Percentiles rank a stretch among this genome's conserved stretches.
Conservation (phyloP, 2,113 vertebrate genomes). For the Microtus oregoni region DNA sequence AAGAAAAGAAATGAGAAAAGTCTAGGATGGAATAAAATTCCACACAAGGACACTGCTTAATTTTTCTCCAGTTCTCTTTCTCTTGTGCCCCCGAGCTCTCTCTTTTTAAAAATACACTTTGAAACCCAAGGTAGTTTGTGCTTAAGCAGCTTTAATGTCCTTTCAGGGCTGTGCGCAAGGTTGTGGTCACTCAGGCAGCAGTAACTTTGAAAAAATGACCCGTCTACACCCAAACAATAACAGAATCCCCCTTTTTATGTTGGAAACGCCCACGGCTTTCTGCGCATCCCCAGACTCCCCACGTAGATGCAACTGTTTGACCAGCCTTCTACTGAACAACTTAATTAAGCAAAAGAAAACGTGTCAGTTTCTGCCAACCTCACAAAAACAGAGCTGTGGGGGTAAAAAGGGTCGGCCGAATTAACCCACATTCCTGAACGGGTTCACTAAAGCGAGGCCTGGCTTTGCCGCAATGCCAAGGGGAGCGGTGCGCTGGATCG, state of each 20-base stretch:
- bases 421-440: conserved; percentile 87
- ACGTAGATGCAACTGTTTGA: conserved; percentile 92
- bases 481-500: conserved; percentile 52
- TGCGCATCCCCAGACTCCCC: conserved; percentile 89
- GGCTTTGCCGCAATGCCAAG: conserved; percentile 80
- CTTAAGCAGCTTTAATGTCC: conserved; percentile 87
- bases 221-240: conserved; percentile 94
- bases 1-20: background rate
- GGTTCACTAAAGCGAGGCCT: conserved; percentile 82
- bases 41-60: background rate
- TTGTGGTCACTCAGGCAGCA: conserved; percentile 91
- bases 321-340: conserved; percentile 91
- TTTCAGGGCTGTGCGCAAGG: conserved; percentile 86
- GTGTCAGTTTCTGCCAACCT: conserved; percentile 92
- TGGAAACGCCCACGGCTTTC: conserved; percentile 92
- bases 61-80: background rate
- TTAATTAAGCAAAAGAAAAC: conserved; percentile 94
- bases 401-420: conserved; percentile 86
- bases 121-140: conserved; percentile 85
- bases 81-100: background rate
- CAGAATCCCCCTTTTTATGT: conserved; percentile 93
- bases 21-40: conserved; percentile 70
- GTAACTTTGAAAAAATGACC: conserved; percentile 94
- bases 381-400: conserved; percentile 88
- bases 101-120: conserved; percentile 64